These are phyloP conservation scores for Synanthedon andrenaeformis DNA, from an alignment of 2,888 invertebrate species.

Conservation along the genomic window DNA sequence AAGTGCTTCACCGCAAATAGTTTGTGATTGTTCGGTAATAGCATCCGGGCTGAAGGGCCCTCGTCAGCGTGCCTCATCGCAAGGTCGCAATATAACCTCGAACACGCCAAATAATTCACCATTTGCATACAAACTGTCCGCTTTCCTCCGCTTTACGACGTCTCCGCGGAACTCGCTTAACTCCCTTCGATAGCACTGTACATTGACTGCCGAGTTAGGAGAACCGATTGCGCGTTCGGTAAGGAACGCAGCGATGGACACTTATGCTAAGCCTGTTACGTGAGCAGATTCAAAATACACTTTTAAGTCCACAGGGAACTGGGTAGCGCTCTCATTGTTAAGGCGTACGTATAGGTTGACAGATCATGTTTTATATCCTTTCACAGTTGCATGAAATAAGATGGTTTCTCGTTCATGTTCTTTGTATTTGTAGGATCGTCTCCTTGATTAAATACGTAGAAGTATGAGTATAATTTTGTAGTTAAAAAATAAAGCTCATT, in stretches of 20 bases:
- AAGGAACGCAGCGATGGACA: constrained; percentile 3
- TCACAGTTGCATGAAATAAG: too few relatives aligned
- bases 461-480: too few relatives aligned
- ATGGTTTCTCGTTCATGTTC: too few relatives aligned
- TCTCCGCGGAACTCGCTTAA: constrained; percentile 1
- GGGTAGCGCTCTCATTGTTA: not conserved
- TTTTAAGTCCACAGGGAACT: not conserved
- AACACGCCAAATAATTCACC: constrained; percentile 24
- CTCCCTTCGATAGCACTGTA: not conserved
- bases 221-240: not conserved
- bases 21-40: not conserved
- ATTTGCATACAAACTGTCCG: constrained; percentile 42
- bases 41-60: constrained; percentile 1
- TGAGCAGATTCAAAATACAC: not conserved
- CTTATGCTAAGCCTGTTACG: not conserved
- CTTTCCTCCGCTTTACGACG: constrained; percentile 10
- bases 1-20: not conserved
- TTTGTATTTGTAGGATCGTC: too few relatives aligned
- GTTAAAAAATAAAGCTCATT: too few relatives aligned
- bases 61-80: constrained; percentile 2
- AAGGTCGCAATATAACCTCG: constrained; percentile 16
- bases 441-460: too few relatives aligned
- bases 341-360: not conserved
- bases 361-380: not conserved
- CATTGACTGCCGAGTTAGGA: not conserved